Evolutionary conservation across 2,113 vertebrate species (phyloP).

Genomic region (Tyto alba): DNA sequence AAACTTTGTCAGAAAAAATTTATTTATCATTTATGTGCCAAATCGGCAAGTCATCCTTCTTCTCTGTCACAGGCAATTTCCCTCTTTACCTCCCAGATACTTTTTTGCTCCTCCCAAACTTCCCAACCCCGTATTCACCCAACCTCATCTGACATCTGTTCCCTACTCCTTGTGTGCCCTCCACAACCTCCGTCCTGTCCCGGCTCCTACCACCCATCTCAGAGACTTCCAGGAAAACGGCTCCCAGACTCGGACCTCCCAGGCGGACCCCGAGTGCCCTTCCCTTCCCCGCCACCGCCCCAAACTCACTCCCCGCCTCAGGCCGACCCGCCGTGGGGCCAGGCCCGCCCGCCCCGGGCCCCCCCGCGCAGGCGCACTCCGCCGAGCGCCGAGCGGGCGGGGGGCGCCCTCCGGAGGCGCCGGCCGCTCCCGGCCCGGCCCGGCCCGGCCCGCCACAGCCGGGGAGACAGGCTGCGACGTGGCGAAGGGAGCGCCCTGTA

Average conservation of each 20-base stretch:
- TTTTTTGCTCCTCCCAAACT: background rate
- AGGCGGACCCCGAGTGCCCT: accelerated
- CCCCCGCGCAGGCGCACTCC: background rate
- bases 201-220: background rate
- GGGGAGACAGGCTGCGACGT: background rate
- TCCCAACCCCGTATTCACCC: background rate
- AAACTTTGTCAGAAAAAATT: background rate
- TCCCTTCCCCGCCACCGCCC: background rate
- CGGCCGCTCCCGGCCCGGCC: background rate
- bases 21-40: background rate
- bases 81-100: background rate
- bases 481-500: background rate
- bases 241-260: accelerated
- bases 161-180: background rate
- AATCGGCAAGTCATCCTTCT: background rate
- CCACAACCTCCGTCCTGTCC: too few species aligned
- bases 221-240: background rate
- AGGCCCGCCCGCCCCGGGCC: accelerated
- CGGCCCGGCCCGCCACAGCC: too few species aligned
- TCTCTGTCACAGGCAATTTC: background rate
- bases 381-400: background rate
- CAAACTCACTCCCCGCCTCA: accelerated
- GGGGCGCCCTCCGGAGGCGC: background rate
- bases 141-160: accelerated
- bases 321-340: accelerated